Conservation (phyloP, 2,888 invertebrate species). For the Pachymerium ferrugineum region DNA sequence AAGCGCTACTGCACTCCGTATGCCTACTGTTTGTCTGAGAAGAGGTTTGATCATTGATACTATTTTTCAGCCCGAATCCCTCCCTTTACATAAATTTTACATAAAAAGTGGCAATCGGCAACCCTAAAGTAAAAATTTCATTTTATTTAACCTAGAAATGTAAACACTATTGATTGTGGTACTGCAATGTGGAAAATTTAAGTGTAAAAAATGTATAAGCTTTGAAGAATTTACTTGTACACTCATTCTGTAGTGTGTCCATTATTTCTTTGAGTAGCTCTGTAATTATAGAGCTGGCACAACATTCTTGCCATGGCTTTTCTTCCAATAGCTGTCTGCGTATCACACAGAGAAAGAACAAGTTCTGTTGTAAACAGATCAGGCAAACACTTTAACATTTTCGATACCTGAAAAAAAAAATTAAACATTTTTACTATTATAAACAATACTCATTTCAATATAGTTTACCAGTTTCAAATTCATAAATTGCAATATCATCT, state of each 20-base stretch:
- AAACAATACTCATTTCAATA: background rate
- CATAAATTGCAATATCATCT: constrained; percentile 47
- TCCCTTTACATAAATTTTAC: too few relatives aligned
- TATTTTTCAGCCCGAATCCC: too few relatives aligned
- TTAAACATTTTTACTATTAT: background rate
- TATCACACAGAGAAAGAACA: constrained; percentile 71
- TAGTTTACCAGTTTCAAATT: constrained; percentile 45
- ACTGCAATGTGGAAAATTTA: too few relatives aligned
- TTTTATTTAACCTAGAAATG: too few relatives aligned
- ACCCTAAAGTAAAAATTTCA: too few relatives aligned
- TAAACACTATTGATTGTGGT: too few relatives aligned
- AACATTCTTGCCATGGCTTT: constrained; percentile 81
- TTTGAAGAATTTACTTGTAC: too few relatives aligned
- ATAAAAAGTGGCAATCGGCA: too few relatives aligned
- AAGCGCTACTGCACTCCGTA: too few relatives aligned
- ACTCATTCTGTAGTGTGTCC: constrained; percentile 20
- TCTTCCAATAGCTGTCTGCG: constrained; percentile 66
- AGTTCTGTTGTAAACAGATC: constrained; percentile 69
- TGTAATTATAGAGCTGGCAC: constrained; percentile 68
- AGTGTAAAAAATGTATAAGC: too few relatives aligned
- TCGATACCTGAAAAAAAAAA: constrained; percentile 53
- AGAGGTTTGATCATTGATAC: too few relatives aligned
- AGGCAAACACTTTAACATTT: constrained; percentile 76
- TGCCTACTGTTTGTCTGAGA: too few relatives aligned
- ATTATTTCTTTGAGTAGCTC: background rate